Conservation (phyloP, 2,888 invertebrate genomes). For the Matsumyia berberina region DNA sequence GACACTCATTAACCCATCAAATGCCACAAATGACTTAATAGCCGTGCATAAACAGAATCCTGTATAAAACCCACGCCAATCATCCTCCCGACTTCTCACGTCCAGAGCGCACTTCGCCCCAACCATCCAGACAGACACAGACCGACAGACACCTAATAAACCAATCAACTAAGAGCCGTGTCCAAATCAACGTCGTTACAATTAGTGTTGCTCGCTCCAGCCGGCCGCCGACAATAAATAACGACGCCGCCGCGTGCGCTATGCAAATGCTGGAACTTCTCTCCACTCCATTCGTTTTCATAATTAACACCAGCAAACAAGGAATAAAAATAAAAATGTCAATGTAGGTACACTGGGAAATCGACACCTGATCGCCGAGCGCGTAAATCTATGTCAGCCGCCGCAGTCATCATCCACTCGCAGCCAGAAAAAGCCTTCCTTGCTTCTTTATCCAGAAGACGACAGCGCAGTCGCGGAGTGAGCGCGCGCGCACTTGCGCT, state of each 20-base stretch:
- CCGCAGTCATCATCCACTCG: constrained; percentile 24
- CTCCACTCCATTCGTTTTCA: constrained; percentile 28
- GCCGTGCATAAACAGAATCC: constrained; percentile 47
- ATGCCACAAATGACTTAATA: constrained; percentile 53
- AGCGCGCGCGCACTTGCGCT: not conserved
- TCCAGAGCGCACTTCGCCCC: not conserved
- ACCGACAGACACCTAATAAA: constrained; percentile 66
- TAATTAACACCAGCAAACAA: constrained; percentile 56
- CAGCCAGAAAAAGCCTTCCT: constrained; percentile 8
- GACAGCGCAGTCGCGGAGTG: not conserved
- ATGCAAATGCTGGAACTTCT: constrained; percentile 49
- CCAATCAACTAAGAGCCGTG: constrained; percentile 55
- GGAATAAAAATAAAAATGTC: constrained; percentile 37
- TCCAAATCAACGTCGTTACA: constrained; percentile 52
- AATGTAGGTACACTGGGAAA: constrained; percentile 30
- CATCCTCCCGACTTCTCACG: constrained; percentile 22
- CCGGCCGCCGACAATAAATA: constrained; percentile 47
- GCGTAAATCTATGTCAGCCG: constrained; percentile 54
- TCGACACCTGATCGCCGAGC: constrained; percentile 57
- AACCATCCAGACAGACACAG: constrained; percentile 38
- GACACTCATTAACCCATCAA: constrained; percentile 45
- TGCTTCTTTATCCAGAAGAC: constrained; percentile 40
- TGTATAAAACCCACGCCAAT: constrained; percentile 42
- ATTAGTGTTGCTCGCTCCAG: constrained; percentile 50
- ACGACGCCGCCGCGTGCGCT: constrained; percentile 64